These are phyloP conservation scores for Ovibos moschatus DNA, from an alignment of 2,113 vertebrate genomes.

Conservation along the genomic window DNA sequence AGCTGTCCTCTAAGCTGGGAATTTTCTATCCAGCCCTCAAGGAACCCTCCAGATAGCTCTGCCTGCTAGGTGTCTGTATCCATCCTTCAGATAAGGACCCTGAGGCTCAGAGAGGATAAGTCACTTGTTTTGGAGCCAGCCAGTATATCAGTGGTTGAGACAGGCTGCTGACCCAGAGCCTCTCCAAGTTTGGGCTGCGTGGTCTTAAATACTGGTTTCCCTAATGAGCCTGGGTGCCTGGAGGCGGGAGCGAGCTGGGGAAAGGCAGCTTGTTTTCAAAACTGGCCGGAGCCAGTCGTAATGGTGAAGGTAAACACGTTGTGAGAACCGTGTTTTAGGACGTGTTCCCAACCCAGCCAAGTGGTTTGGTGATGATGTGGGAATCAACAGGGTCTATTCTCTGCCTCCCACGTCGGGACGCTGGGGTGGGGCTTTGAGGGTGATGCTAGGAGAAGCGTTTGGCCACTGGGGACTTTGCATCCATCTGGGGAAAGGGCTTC, in stretches of 20 bases:
- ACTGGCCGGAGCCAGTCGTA: not conserved
- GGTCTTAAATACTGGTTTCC: not conserved
- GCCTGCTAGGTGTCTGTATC: not conserved
- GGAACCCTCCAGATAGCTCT: not conserved
- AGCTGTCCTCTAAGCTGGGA: not conserved
- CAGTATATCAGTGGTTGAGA: not conserved
- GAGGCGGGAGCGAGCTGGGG: not conserved
- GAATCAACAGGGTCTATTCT: not conserved
- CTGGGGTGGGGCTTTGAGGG: not conserved
- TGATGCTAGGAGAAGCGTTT: rapidly evolving
- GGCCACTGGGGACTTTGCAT: not conserved
- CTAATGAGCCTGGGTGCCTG: not conserved
- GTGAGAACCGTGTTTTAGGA: not conserved
- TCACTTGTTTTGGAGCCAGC: not conserved
- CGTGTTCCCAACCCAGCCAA: not conserved
- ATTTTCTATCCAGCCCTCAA: not conserved
- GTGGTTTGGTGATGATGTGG: not conserved
- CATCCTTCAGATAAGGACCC: not conserved
- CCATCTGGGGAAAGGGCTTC: not conserved
- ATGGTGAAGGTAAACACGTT: not conserved
- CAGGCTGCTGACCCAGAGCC: not conserved
- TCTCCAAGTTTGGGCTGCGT: rapidly evolving
- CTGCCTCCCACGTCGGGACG: not conserved
- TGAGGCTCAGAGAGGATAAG: not conserved
- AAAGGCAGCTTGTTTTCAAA: not conserved